Base-by-base conservation (phyloP, 2,888 invertebrate genomes). In the Sphaeridia pumilis region DNA sequence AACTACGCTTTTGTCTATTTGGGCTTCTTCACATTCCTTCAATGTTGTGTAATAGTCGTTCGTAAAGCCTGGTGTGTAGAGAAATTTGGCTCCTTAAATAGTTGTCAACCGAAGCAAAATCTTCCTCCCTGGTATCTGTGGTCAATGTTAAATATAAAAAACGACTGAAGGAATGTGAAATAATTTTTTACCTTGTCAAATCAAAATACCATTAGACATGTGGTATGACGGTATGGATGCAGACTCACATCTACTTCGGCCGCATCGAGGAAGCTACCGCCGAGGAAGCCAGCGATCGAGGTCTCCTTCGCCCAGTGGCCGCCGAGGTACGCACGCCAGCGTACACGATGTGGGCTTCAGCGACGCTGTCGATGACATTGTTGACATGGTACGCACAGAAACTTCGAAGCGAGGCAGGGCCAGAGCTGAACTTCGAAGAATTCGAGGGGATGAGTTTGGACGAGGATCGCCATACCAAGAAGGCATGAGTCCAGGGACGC, bases 291-390 rank as follows among this genome's bases (percentile, higher is more conserved):
- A 38, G 38, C 38, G 38, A 17, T 79, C 84, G 61, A 78, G 85
- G 71, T 86, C 87, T 67, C 86, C 87, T 26, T 68, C 68, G 31
- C 68, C 67, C 3, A 66, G 64, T 12, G n/a, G n/a, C n/a, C 50
- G 54, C 28, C 50, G 58, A 7, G 38, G 41, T 31, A n/a, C n/a
- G n/a, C 81, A 38, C 20, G 38, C 17, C 5, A 17, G 17, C 7
- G 12, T 38, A 5, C 88, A 89, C 73, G 90, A 92, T 74, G 85
- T 90, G 69, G 93, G 93, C 50, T 94, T 95, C 77, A 93, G 93
- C 68, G 90, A 93, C 73, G 93, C 94, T 61, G 94, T 94, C 69
- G 86, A 87, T 71, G 92, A 94, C 75, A 87, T 94, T 70, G 90
- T 93, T 69, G 93, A 93, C 75, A 88, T 90, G 73, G 89, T 90